Base-by-base conservation (phyloP, 2,113 vertebrate genomes). In the Heteronetta atricapilla region DNA sequence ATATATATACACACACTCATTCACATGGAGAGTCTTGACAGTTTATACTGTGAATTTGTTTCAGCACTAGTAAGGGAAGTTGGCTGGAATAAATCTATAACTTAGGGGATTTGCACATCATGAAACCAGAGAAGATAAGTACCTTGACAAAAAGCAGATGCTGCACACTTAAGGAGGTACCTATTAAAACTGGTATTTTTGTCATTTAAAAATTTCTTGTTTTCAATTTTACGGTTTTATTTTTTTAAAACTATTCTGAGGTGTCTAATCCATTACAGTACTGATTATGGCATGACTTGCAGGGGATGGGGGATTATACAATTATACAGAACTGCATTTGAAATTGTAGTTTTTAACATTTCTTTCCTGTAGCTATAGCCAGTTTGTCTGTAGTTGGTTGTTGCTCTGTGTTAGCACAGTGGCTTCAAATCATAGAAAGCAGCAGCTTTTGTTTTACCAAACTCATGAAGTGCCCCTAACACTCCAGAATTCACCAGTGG, bases 11-110 rank as follows among this genome's bases (percentile, higher is more conserved):
- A 60, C n/a, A 58, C 31, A 67, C 62, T 63, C 42, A 62, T 88
- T 93, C 66, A 82, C 78, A 92, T 77, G 90, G 53, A 48, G 75
- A 69, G 52, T 50, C 58, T 59, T 74, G 73, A 66, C 62, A 91
- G 91, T 44, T 94, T 82, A 91, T 91, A 91, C 88, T 96, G 95
- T 96, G 92, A 96, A 90, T 88, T 93, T 91, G 34, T 93, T 79
- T 95, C 67, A 75, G 74, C 77, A 55, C 68, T 88, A 88, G 63
- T 70, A 85, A 92, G 90, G 82, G 88, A 93, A 76, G 89, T 53
- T 58, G 69, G 92, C 94, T 96, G 83, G 90, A 93, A 62, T 66
- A 83, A 78, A 69, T 11, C 13, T 83, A 2, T 82, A 34, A n/a
- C 80, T 72, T 85, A 28, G 20, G 40, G 76, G 50, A 64, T 87